Percentiles rank a stretch among this genome's conserved stretches.
These are phyloP conservation scores for Thecocarcelia acutangulata DNA, from an alignment of 2,888 invertebrate species.

Conservation along the genomic window DNA sequence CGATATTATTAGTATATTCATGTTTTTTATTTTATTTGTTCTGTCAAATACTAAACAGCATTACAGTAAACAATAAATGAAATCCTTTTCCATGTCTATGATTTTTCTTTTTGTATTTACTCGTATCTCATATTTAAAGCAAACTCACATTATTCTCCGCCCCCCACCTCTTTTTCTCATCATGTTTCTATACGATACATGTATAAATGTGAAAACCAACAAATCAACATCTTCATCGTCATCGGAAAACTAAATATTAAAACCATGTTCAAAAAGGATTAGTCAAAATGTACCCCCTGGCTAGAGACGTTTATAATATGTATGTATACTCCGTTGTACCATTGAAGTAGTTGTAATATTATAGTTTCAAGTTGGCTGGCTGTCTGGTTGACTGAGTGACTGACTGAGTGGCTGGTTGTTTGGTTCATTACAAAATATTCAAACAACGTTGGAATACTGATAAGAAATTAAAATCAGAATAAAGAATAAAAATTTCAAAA, in stretches of 20 bases:
- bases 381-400: slow-evolving; percentile 8
- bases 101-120: not conserved
- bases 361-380: slow-evolving; percentile 37
- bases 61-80: slow-evolving; percentile 48
- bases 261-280: slow-evolving; percentile 63
- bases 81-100: slow-evolving; percentile 11
- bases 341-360: slow-evolving; percentile 23
- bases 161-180: not conserved
- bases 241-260: slow-evolving; percentile 48
- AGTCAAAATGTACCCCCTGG: slow-evolving; percentile 55
- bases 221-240: slow-evolving; percentile 41
- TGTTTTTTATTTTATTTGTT: not conserved
- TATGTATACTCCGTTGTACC: too few relatives aligned
- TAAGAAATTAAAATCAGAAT: slow-evolving; percentile 44
- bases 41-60: slow-evolving; percentile 43
- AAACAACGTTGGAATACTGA: slow-evolving; percentile 1
- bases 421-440: not conserved
- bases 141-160: not conserved
- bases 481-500: slow-evolving; percentile 15
- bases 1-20: slow-evolving; percentile 30
- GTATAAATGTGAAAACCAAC: slow-evolving; percentile 2
- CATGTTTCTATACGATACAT: not conserved
- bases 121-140: not conserved
- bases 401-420: slow-evolving; percentile 20
- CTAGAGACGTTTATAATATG: slow-evolving; percentile 53